Conservation (phyloP, 2,113 vertebrate genomes). For the Gallinago undulata region DNA sequence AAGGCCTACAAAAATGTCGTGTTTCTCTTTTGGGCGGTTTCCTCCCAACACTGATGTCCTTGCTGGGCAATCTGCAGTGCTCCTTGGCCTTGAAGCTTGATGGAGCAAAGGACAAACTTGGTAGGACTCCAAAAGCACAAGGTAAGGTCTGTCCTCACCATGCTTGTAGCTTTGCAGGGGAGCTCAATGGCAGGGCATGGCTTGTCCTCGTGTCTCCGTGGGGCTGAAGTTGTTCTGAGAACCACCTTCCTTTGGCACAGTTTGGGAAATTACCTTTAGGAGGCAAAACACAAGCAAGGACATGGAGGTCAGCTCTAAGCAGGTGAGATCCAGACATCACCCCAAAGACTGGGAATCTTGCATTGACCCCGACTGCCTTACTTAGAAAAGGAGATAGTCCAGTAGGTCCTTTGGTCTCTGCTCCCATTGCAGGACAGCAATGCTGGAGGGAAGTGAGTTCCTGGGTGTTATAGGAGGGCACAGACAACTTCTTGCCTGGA, state of each 20-base stretch:
- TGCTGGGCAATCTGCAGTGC: neutral
- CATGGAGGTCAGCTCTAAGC: neutral
- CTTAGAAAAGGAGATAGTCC: neutral
- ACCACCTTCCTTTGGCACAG: neutral
- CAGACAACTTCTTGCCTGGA: neutral
- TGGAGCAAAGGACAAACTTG: neutral
- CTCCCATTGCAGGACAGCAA: neutral
- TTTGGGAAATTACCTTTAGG: neutral
- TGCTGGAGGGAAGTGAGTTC: neutral
- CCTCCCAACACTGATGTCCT: rapidly evolving
- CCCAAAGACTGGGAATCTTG: neutral
- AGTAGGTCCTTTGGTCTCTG: neutral
- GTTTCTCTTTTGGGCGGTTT: neutral
- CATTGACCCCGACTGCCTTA: neutral
- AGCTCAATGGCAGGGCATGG: neutral
- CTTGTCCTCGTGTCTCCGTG: rapidly evolving
- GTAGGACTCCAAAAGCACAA: neutral
- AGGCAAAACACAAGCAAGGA: neutral
- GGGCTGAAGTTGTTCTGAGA: neutral
- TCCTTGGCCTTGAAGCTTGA: neutral
- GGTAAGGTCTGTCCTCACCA: neutral
- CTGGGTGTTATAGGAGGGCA: neutral
- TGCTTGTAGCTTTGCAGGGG: rapidly evolving
- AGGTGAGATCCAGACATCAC: neutral
- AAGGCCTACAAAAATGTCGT: rapidly evolving